Conservation (phyloP, 2,113 vertebrate genomes). For the Carollia perspicillata region DNA sequence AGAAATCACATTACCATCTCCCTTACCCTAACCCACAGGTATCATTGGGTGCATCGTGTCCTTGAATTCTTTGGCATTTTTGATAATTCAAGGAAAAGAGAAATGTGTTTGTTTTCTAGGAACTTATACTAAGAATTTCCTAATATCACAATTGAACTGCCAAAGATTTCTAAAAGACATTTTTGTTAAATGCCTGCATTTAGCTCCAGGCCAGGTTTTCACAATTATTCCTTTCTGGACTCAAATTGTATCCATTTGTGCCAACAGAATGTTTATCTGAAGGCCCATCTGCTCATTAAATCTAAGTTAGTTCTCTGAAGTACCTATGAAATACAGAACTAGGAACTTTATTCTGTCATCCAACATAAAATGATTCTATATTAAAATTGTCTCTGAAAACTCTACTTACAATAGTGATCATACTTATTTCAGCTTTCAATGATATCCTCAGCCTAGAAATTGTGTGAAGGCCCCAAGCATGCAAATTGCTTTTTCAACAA, state of each 20-base stretch:
- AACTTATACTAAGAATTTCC: constrained; percentile 31
- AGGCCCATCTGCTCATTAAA: constrained; percentile 23
- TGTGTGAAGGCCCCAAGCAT: background rate
- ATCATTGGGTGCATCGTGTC: background rate
- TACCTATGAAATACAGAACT: background rate
- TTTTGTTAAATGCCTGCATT: background rate
- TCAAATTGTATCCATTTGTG: background rate
- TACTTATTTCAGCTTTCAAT: background rate
- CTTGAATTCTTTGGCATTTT: background rate
- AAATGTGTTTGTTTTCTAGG: background rate
- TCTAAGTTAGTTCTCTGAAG: constrained; percentile 21
- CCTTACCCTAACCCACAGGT: background rate
- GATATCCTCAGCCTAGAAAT: background rate
- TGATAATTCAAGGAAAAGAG: background rate
- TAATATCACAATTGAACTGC: background rate
- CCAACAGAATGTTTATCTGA: constrained; percentile 25
- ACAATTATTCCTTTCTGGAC: constrained; percentile 19
- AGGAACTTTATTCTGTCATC: background rate
- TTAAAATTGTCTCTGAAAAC: background rate
- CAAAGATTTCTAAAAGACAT: background rate
- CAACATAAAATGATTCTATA: background rate
- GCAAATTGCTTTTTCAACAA: background rate
- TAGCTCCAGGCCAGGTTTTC: background rate
- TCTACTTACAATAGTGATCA: background rate
- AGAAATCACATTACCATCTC: background rate